These are phyloP conservation scores for Lasius platythorax DNA, from an alignment of 2,888 invertebrate genomes.

Conservation along the genomic window DNA sequence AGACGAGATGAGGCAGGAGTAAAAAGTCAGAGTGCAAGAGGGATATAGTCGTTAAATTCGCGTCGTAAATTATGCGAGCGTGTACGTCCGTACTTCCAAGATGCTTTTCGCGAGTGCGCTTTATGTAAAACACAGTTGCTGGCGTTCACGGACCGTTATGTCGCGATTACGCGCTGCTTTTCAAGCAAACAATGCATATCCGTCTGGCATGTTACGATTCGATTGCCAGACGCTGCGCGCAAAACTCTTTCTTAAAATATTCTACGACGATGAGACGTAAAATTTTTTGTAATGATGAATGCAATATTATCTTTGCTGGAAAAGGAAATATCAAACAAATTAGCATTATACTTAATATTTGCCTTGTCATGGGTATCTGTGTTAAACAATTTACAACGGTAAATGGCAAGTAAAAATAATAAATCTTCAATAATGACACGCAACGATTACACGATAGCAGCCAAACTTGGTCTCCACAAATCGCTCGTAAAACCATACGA, in stretches of 20 bases:
- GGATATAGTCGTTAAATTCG: slow-evolving; percentile 81
- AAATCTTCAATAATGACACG: slow-evolving; percentile 64
- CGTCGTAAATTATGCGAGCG: slow-evolving; percentile 80
- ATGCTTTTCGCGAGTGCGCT: slow-evolving; percentile 62
- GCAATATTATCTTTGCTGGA: background rate
- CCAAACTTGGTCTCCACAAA: slow-evolving; percentile 73
- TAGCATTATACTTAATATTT: background rate
- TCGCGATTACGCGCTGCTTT: slow-evolving; percentile 72
- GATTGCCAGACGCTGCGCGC: background rate
- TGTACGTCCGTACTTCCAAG: slow-evolving; percentile 60
- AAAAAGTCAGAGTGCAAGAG: slow-evolving; percentile 73
- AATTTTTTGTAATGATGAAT: background rate
- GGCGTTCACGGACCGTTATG: slow-evolving; percentile 73
- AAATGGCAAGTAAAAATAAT: slow-evolving; percentile 62
- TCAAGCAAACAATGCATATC: slow-evolving; percentile 67
- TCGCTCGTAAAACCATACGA: slow-evolving; percentile 75
- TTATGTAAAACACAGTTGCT: slow-evolving; percentile 64
- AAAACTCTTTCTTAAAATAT: background rate
- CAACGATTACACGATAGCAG: slow-evolving; percentile 64
- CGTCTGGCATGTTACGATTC: slow-evolving; percentile 2
- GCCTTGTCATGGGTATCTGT: background rate
- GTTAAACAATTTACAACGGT: slow-evolving; percentile 4
- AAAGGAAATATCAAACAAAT: background rate
- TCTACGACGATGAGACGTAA: background rate
- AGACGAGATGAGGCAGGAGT: slow-evolving; percentile 58